These are phyloP conservation scores for Drosophila chauvacae DNA, from an alignment of 1,140 invertebrate genomes.

Conservation along the genomic window DNA sequence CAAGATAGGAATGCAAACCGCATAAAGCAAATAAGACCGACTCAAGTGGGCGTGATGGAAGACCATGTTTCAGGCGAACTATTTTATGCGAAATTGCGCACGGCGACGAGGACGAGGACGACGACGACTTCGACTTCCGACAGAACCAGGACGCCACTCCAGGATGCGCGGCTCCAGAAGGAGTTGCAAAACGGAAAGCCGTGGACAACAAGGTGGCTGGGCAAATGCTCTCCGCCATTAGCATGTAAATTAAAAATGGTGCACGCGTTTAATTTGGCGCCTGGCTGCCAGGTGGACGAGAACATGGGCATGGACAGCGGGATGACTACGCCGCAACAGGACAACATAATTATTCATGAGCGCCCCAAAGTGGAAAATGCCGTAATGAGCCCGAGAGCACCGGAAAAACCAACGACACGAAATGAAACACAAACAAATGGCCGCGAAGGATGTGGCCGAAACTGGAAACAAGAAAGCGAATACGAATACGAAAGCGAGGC, in stretches of 20 bases:
- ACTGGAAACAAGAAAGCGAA: slow-evolving; percentile 3
- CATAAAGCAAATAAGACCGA: slow-evolving; percentile 44
- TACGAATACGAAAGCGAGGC: slow-evolving; percentile 15
- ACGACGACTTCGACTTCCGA: slow-evolving; percentile 28
- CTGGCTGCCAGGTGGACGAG: slow-evolving; percentile 27
- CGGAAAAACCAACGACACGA: slow-evolving; percentile 55
- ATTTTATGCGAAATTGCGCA: slow-evolving; percentile 37
- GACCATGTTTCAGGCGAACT: slow-evolving; percentile 29
- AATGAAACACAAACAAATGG: slow-evolving; percentile 63
- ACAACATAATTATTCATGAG: slow-evolving; percentile 74
- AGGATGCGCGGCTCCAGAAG: slow-evolving; percentile 7
- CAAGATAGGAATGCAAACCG: slow-evolving; percentile 36
- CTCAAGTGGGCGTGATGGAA: slow-evolving; percentile 41
- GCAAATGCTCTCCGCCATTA: slow-evolving; percentile 64
- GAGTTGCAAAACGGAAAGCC: slow-evolving; percentile 29
- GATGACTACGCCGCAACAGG: slow-evolving; percentile 43
- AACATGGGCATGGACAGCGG: slow-evolving; percentile 20
- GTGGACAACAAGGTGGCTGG: slow-evolving; percentile 51
- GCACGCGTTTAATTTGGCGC: slow-evolving; percentile 65
- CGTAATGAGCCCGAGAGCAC: slow-evolving; percentile 64
- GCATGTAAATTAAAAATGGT: slow-evolving; percentile 74
- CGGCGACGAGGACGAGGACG: neutral
- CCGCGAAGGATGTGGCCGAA: slow-evolving; percentile 10
- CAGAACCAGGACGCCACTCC: slow-evolving; percentile 21
- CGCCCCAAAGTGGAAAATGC: slow-evolving; percentile 69